Conservation (phyloP, 2,113 vertebrate species). For the Conger conger region DNA sequence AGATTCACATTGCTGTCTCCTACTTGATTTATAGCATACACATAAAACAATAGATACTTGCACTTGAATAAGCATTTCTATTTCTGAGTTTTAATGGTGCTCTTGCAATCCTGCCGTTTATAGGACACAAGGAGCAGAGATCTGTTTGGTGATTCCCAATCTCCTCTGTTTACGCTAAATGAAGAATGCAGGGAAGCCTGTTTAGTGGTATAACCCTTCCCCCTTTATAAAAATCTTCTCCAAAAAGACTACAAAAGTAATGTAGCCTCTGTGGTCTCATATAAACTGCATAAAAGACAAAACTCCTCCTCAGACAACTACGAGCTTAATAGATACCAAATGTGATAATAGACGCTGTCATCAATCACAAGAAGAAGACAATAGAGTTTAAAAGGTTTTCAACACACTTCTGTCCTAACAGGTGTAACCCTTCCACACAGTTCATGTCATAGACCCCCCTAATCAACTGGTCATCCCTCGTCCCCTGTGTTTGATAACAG, state of each 20-base stretch:
- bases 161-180: not conserved
- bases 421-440: not conserved
- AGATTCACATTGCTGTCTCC: not conserved
- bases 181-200: not conserved
- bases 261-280: not conserved
- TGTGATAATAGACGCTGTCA: not conserved
- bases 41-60: not conserved
- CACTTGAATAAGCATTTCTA: slow-evolving; percentile 2
- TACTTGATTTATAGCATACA: not conserved
- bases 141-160: not conserved
- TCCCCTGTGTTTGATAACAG: too few species aligned
- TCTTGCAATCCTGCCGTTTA: not conserved
- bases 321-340: not conserved
- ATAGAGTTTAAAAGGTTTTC: not conserved
- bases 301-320: not conserved
- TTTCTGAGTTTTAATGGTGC: not conserved
- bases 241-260: not conserved
- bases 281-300: not conserved
- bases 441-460: too few species aligned
- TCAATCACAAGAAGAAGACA: not conserved
- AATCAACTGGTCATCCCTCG: too few species aligned
- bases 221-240: not conserved
- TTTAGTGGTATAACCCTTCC: not conserved
- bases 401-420: not conserved
- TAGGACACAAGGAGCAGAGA: not conserved